These are phyloP conservation scores for Triplophysa yarkandensis DNA, from an alignment of 2,797 vertebrate species.

Conservation along the genomic window DNA sequence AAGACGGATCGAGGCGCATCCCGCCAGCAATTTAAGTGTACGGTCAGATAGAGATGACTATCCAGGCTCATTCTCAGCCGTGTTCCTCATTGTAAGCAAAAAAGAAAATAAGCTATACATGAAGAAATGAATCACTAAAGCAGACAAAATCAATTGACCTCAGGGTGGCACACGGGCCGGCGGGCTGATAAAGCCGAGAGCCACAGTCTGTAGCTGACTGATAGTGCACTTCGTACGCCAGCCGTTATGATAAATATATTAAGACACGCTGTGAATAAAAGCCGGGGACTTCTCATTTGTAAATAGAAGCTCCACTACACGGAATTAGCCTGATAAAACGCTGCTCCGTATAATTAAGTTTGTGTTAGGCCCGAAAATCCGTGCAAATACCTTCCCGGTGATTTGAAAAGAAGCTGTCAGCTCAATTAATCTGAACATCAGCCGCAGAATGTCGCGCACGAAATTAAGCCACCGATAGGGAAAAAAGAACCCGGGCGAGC, in stretches of 20 bases:
- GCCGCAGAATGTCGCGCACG: conserved; percentile 97
- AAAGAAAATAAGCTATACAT: conserved; percentile 82
- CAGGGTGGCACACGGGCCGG: conserved; percentile 96
- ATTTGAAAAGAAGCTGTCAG: conserved; percentile 99
- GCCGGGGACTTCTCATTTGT: conserved; percentile 99
- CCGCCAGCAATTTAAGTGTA: conserved; percentile 99
- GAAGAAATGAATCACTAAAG: conserved; percentile 94
- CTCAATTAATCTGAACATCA: conserved; percentile 99
- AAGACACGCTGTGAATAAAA: conserved; percentile 99
- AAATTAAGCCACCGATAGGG: conserved; percentile 99
- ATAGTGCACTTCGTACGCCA: conserved; percentile 99
- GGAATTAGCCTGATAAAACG: conserved; percentile 99
- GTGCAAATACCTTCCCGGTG: conserved; percentile 99
- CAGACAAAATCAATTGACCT: conserved; percentile 99
- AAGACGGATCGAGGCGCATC: conserved; percentile 99
- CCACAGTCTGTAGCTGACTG: conserved; percentile 98
- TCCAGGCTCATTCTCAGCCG: conserved; percentile 98
- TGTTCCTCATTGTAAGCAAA: conserved; percentile 99
- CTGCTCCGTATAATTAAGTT: conserved; percentile 99
- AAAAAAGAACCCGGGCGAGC: conserved; percentile 83
- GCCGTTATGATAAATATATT: conserved; percentile 99
- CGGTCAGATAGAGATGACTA: conserved; percentile 90
- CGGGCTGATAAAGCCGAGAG: conserved; percentile 98
- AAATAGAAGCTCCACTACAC: conserved; percentile 99
- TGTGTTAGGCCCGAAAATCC: conserved; percentile 99